phyloP scores from a whole-genome alignment of 1,140 invertebrate species.

The Globodera ellingtonae region DNA sequence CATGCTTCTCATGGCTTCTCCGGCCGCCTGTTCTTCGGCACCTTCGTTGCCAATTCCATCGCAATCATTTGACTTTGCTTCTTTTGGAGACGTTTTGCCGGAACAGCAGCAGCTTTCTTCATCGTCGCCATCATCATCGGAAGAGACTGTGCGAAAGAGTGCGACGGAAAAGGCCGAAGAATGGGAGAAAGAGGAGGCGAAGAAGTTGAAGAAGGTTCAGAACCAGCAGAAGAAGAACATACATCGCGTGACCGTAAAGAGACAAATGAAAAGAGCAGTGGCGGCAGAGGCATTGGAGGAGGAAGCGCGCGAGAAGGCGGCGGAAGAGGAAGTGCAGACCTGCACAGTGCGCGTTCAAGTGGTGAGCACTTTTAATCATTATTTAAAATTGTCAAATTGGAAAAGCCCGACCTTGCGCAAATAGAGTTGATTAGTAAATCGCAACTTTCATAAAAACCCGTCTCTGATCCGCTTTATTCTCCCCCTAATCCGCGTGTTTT shows the following conservation, averaged over 20 bases:
- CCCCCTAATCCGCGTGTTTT: background rate
- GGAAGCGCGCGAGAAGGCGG: background rate
- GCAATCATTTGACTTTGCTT: no score
- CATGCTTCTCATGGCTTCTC: background rate
- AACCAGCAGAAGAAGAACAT: background rate
- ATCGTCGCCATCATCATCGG: background rate
- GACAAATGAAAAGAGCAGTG: constrained; percentile 3
- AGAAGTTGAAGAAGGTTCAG: background rate
- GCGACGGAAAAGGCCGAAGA: background rate
- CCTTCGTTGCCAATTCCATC: background rate
- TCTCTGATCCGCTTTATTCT: background rate
- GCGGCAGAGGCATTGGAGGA: background rate
- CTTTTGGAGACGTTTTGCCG: no score
- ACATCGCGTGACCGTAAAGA: background rate
- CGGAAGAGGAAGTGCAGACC: background rate
- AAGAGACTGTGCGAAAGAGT: background rate
- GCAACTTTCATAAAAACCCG: background rate
- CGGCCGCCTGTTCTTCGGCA: background rate
- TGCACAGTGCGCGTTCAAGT: constrained; percentile 17
- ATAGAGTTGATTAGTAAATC: background rate
- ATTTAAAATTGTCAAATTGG: no score
- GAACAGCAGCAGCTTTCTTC: background rate
- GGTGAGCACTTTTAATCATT: background rate
- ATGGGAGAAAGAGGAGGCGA: background rate
- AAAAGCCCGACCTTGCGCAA: no score